A percentile compares a stretch with the other conserved stretches of the same genome.
Conservation (phyloP, 64 coral and sea anemone genomes). For the Hydrozoanthus tunicans region DNA sequence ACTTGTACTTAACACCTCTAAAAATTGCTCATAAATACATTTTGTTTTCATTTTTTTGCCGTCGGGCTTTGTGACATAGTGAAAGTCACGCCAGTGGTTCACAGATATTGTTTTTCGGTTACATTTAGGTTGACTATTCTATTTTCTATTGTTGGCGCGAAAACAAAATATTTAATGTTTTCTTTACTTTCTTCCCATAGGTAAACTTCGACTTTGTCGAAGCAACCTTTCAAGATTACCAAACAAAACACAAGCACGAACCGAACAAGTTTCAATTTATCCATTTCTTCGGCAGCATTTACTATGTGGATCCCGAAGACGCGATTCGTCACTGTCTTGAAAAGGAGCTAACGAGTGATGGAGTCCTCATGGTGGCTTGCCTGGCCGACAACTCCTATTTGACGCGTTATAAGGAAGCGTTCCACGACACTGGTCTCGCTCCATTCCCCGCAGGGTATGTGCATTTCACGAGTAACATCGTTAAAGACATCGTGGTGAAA, state of each 20-base stretch:
- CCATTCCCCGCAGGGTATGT: constrained; percentile 41
- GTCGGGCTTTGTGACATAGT: no score
- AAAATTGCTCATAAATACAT: no score
- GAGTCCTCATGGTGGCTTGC: constrained; percentile 13
- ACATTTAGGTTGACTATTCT: no score
- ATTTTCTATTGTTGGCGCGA: no score
- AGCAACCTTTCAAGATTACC: constrained; percentile 39
- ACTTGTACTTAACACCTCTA: no score
- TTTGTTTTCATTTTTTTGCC: no score
- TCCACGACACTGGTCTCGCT: constrained; percentile 38
- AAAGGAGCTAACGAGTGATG: constrained; percentile 31
- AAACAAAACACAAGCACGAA: neutral
- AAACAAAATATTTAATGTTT: no score
- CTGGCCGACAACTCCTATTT: constrained; percentile 15
- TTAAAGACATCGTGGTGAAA: constrained; percentile 6
- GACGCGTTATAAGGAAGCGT: constrained; percentile 4
- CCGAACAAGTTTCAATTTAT: constrained; percentile 33
- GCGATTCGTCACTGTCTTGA: constrained; percentile 42
- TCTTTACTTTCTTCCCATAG: neutral
- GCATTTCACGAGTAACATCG: constrained; percentile 14
- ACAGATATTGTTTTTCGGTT: no score
- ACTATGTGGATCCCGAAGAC: constrained; percentile 40
- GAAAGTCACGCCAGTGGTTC: no score
- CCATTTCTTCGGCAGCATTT: constrained; percentile 53
- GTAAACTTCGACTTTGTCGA: constrained; percentile 39